Evolutionary conservation across 2,888 invertebrate species (phyloP).

Genomic region (Slavum lentiscoides): DNA sequence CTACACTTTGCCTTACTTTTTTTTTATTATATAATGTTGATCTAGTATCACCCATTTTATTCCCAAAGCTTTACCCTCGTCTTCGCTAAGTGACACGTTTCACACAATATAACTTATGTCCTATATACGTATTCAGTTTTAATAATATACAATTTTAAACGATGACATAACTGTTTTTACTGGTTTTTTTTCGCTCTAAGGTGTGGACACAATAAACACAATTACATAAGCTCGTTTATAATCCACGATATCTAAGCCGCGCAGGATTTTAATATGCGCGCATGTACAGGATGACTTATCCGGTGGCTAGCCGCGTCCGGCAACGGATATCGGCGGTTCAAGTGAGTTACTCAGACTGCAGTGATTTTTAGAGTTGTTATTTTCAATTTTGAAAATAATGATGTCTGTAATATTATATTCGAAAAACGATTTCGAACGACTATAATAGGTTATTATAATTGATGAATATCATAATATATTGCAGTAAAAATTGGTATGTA

Average conservation of each 20-base stretch:
- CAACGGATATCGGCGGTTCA: too few species aligned
- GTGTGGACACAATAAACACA: background rate
- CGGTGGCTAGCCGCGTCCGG: too few species aligned
- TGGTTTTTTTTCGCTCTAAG: background rate
- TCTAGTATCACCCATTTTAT: background rate
- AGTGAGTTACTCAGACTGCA: too few species aligned
- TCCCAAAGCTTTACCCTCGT: background rate
- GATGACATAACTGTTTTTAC: background rate
- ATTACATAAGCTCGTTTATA: background rate
- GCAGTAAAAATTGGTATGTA: too few species aligned
- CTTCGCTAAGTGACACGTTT: constrained; percentile 2
- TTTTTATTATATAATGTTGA: background rate
- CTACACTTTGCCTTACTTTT: background rate
- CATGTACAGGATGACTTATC: too few species aligned
- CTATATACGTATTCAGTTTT: background rate
- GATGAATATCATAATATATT: too few species aligned
- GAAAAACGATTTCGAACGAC: too few species aligned
- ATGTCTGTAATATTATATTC: too few species aligned
- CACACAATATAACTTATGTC: background rate
- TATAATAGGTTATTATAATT: too few species aligned
- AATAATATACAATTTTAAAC: background rate
- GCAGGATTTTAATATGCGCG: background rate
- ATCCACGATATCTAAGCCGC: background rate
- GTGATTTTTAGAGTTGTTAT: too few species aligned
- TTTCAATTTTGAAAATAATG: too few species aligned